Conservation (phyloP, 2,113 vertebrate genomes). For the Takifugu flavidus region DNA sequence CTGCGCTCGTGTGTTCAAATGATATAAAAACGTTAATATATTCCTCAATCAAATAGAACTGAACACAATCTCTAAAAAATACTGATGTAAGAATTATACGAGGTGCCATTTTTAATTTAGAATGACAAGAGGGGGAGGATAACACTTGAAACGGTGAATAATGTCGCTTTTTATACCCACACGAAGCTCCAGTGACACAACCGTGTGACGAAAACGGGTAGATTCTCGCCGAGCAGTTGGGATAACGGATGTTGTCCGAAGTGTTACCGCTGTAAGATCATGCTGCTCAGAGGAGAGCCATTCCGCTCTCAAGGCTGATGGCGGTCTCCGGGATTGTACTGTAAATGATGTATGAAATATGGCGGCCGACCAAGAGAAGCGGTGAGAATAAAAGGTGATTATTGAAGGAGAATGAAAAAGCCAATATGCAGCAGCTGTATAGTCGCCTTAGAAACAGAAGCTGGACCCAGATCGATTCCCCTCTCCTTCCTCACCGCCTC, state of each 20-base stretch:
- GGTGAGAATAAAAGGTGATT: conserved; percentile 43
- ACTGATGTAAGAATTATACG: too few species aligned
- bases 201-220: conserved; percentile 30
- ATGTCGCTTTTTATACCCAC: too few species aligned
- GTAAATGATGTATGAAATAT: conserved; percentile 17
- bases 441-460: conserved; percentile 60
- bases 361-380: conserved; percentile 18
- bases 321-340: not conserved
- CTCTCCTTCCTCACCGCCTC: conserved; percentile 14
- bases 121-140: too few species aligned
- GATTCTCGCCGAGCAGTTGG: conserved; percentile 49
- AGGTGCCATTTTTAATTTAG: too few species aligned
- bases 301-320: conserved; percentile 6
- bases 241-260: conserved; percentile 31
- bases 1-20: too few species aligned
- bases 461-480: conserved; percentile 47
- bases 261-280: conserved; percentile 34
- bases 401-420: conserved; percentile 53
- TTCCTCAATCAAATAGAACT: too few species aligned
- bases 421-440: conserved; percentile 49
- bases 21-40: too few species aligned
- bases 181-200: conserved; percentile 51
- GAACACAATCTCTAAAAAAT: too few species aligned
- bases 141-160: too few species aligned
- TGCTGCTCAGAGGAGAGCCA: conserved; percentile 15